Conservation (phyloP, 2,888 invertebrate genomes). For the Epistrophe eligans region DNA sequence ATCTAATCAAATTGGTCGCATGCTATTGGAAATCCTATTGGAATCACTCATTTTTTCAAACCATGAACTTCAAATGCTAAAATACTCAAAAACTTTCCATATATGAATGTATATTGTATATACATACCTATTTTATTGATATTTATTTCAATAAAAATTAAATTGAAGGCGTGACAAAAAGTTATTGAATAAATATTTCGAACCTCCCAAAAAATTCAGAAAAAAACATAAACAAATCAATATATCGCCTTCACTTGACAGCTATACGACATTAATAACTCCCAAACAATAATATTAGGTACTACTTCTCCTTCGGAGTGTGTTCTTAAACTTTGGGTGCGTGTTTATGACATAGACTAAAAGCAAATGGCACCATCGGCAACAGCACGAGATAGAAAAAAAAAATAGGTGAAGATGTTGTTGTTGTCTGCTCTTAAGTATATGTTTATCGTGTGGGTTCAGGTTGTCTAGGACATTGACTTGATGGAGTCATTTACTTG, state of each 20-base stretch:
- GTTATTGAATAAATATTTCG: background rate
- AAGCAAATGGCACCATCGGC: constrained; percentile 4
- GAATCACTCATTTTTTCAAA: too few species aligned
- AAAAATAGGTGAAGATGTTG: constrained; percentile 9
- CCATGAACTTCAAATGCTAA: too few species aligned
- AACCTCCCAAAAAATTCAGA: constrained; percentile 2
- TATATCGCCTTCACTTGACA: constrained; percentile 47
- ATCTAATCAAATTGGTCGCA: too few species aligned
- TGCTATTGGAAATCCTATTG: too few species aligned
- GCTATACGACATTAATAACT: constrained; percentile 52
- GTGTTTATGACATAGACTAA: background rate
- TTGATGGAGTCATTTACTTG: constrained; percentile 9
- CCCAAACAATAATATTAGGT: constrained; percentile 31
- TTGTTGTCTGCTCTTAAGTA: background rate
- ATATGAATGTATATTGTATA: too few species aligned
- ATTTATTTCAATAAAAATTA: background rate
- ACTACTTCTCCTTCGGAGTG: background rate
- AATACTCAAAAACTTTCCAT: too few species aligned
- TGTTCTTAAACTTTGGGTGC: constrained; percentile 9
- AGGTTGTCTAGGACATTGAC: constrained; percentile 29
- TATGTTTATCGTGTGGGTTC: background rate
- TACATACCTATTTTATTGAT: too few species aligned
- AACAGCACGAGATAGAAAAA: background rate
- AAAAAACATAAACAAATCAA: constrained; percentile 9
- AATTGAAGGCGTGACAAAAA: background rate